phyloP scores from a whole-genome alignment of 2,797 vertebrate genomes.

The Coranthus polyacanthus region DNA sequence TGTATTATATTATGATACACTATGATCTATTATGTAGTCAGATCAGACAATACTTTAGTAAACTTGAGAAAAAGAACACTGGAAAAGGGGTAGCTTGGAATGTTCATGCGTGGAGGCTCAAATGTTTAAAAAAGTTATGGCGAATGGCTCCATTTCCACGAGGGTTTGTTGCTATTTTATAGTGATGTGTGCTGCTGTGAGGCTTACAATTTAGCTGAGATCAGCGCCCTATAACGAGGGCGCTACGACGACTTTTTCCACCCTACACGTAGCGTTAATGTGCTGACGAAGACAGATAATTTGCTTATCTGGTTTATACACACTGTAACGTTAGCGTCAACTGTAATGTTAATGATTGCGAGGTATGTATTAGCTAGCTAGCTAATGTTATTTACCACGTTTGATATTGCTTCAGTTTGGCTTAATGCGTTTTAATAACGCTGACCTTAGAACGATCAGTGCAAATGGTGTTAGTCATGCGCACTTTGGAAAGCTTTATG shows the following conservation, averaged over 20 bases:
- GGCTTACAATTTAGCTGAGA: neutral
- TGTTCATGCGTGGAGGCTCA: no score
- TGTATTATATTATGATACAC: no score
- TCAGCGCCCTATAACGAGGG: no score
- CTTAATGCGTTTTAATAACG: neutral
- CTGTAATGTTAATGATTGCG: constrained; percentile 14
- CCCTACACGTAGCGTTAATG: no score
- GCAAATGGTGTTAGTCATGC: rapidly evolving
- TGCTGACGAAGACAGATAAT: neutral
- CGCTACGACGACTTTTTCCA: neutral
- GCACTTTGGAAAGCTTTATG: no score
- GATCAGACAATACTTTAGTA: no score
- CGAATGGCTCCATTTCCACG: neutral
- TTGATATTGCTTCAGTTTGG: neutral
- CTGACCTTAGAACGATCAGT: neutral
- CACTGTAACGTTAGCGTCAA: neutral
- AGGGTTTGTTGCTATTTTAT: neutral
- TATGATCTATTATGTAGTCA: no score
- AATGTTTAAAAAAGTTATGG: no score
- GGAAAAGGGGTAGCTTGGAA: no score
- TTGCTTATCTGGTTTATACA: neutral
- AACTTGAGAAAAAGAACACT: no score
- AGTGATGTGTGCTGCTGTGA: neutral
- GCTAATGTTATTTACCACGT: constrained; percentile 30
- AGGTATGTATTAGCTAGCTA: constrained; percentile 36